Evolutionary conservation across 1,140 invertebrate genomes (phyloP).

Genomic region (Diorhabda carinulata): DNA sequence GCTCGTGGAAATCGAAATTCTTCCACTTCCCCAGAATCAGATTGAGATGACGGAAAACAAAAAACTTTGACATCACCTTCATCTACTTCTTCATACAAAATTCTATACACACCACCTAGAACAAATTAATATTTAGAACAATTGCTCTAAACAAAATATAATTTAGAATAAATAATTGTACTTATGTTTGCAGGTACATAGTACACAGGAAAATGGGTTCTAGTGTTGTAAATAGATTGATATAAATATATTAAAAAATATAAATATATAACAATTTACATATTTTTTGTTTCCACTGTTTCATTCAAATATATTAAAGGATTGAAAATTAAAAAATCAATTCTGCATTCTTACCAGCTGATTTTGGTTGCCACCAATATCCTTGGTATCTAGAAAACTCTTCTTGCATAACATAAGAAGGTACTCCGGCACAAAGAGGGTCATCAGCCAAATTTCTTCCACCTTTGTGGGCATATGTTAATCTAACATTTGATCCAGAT

Average conservation of each 20-base stretch:
- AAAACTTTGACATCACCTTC: slow-evolving; percentile 91
- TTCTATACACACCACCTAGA: slow-evolving; percentile 60
- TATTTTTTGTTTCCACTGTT: too few relatives aligned
- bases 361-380: slow-evolving; percentile 94
- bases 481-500: slow-evolving; percentile 65
- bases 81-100: slow-evolving; percentile 95
- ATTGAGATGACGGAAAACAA: slow-evolving; percentile 77
- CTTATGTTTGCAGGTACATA: too few relatives aligned
- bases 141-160: too few relatives aligned
- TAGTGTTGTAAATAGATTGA: too few relatives aligned
- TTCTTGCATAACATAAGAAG: slow-evolving; percentile 97
- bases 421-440: slow-evolving; percentile 84
- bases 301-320: too few relatives aligned
- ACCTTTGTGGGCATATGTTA: slow-evolving; percentile 82
- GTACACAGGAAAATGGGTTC: too few relatives aligned
- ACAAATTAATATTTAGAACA: background rate
- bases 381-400: slow-evolving; percentile 95
- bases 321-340: too few relatives aligned
- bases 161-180: too few relatives aligned
- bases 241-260: too few relatives aligned
- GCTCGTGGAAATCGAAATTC: slow-evolving; percentile 91
- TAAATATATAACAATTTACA: too few relatives aligned
- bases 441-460: slow-evolving; percentile 70
- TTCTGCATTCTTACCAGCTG: slow-evolving; percentile 50
- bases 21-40: slow-evolving; percentile 74